Conservation (phyloP, 2,113 vertebrate genomes). For the Gulo gulo region DNA sequence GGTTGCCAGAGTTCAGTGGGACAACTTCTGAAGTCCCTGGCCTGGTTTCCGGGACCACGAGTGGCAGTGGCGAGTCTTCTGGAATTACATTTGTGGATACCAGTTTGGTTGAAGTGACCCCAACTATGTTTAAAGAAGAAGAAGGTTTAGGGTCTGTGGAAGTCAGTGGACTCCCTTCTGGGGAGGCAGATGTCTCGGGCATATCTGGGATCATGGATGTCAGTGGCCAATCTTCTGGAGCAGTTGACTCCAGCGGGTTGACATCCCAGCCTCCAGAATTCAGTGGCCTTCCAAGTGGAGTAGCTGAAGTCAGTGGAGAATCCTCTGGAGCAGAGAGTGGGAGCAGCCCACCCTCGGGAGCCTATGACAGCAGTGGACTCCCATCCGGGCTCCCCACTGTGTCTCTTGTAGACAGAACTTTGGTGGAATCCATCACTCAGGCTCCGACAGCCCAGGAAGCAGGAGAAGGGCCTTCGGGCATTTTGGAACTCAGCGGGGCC, state of each 20-base stretch:
- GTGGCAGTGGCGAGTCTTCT: conserved; percentile 78
- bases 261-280: conserved; percentile 79
- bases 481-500: conserved; percentile 84
- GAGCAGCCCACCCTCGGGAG: conserved; percentile 82
- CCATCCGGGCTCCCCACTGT: conserved; percentile 82
- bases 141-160: conserved; percentile 86
- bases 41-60: conserved; percentile 70
- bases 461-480: conserved; percentile 85
- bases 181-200: conserved; percentile 81
- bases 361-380: conserved; percentile 83
- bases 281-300: conserved; percentile 82
- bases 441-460: conserved; percentile 85
- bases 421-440: conserved; percentile 83
- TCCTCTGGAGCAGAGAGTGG: conserved; percentile 76
- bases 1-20: conserved; percentile 78
- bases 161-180: conserved; percentile 86
- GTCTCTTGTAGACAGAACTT: conserved; percentile 84
- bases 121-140: conserved; percentile 71
- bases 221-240: conserved; percentile 83
- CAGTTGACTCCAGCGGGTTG: conserved; percentile 80
- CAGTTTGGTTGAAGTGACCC: conserved; percentile 82
- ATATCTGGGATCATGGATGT: conserved; percentile 77
- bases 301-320: conserved; percentile 82
- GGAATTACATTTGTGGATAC: conserved; percentile 84
- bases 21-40: conserved; percentile 79